phyloP scores from a whole-genome alignment of 1,140 invertebrate genomes.

The Drosophila equinoxialis region DNA sequence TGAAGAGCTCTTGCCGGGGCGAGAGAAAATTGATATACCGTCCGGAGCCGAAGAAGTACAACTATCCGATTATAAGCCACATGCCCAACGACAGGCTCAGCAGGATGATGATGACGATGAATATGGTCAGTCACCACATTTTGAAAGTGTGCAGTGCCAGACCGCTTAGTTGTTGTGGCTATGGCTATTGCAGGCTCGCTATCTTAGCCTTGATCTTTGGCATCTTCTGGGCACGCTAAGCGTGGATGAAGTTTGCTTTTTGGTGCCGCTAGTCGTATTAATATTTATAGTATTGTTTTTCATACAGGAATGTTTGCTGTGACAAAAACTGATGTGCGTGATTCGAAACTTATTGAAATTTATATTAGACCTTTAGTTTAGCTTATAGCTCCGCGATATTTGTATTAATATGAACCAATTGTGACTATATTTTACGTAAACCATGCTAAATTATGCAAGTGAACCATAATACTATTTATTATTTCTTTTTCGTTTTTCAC shows the following conservation, averaged over 20 bases:
- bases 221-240: conserved; percentile 52
- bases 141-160: conserved; percentile 76
- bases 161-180: conserved; percentile 72
- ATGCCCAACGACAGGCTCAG: conserved; percentile 82
- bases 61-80: conserved; percentile 89
- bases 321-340: conserved; percentile 34
- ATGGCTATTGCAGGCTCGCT: conserved; percentile 62
- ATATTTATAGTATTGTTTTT: conserved; percentile 77
- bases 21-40: conserved; percentile 87
- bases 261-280: conserved; percentile 68
- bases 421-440: conserved; percentile 37
- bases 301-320: conserved; percentile 75
- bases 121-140: conserved; percentile 59
- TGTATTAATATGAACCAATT: not conserved
- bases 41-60: conserved; percentile 93
- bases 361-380: conserved; percentile 1
- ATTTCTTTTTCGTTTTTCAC: conserved; percentile 14
- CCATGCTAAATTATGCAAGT: conserved; percentile 35
- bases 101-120: conserved; percentile 72
- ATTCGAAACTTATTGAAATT: conserved; percentile 25
- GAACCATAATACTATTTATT: conserved; percentile 15
- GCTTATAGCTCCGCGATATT: not conserved
- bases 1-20: conserved; percentile 88
- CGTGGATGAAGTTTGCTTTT: conserved; percentile 64
- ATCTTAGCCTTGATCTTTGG: conserved; percentile 55